These are phyloP conservation scores for Eidolon helvum DNA, from an alignment of 2,113 vertebrate genomes.

Conservation along the genomic window DNA sequence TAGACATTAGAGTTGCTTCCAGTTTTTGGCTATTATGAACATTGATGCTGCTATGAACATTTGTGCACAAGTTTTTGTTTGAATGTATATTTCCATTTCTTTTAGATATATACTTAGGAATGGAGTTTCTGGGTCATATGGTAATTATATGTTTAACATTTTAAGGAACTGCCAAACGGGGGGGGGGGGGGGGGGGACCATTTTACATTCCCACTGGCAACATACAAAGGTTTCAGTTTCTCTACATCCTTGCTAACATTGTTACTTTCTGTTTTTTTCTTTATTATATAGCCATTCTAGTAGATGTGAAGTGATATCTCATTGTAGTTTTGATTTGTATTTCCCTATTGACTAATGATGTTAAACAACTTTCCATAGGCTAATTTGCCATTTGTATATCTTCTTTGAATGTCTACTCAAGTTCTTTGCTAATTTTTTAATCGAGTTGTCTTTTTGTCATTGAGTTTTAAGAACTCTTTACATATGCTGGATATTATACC, in stretches of 20 bases:
- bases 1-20: not conserved
- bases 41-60: not conserved
- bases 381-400: too few species aligned
- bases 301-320: not conserved
- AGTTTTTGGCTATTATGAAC: not conserved
- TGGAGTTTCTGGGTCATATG: not conserved
- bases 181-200: too few species aligned
- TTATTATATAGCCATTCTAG: not conserved
- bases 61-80: not conserved
- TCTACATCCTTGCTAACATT: not conserved
- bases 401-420: too few species aligned
- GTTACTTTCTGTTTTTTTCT: not conserved
- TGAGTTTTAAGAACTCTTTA: not conserved
- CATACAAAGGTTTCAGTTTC: not conserved
- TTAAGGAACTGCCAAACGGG: not conserved
- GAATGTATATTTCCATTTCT: constrained; percentile 8
- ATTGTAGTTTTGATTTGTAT: not conserved
- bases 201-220: not conserved
- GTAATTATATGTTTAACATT: not conserved
- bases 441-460: not conserved
- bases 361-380: too few species aligned
- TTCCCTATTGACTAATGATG: too few species aligned
- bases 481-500: not conserved
- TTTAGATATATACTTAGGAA: not conserved
- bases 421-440: not conserved